Conservation (phyloP, 2,113 vertebrate species). For the Chaenocephalus aceratus region DNA sequence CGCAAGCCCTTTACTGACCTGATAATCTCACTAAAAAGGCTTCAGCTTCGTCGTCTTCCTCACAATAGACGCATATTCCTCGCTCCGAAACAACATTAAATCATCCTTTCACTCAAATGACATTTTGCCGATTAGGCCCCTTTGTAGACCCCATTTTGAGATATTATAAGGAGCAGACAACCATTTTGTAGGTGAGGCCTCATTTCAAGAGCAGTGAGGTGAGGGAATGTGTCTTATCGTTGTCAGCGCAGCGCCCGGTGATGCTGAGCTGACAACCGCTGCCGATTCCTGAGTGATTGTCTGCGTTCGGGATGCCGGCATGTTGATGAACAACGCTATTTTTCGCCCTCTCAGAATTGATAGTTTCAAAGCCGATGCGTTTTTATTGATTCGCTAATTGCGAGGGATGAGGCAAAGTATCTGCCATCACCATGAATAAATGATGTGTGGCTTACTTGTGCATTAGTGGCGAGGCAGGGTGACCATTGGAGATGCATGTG, state of each 20-base stretch:
- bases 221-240: constrained; percentile 49
- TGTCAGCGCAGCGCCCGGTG: constrained; percentile 47
- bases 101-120: constrained; percentile 5
- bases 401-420: constrained; percentile 69
- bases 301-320: constrained; percentile 61
- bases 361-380: constrained; percentile 74
- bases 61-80: constrained; percentile 38
- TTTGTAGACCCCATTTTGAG: constrained; percentile 1
- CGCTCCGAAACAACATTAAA: constrained; percentile 24
- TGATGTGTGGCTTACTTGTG: constrained; percentile 74
- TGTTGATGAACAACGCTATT: constrained; percentile 73
- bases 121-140: not conserved
- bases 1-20: constrained; percentile 61
- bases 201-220: constrained; percentile 57
- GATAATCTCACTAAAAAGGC: constrained; percentile 65
- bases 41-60: constrained; percentile 39
- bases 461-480: constrained; percentile 60
- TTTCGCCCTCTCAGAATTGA: constrained; percentile 64
- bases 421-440: constrained; percentile 78
- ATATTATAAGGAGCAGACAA: constrained; percentile 14
- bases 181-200: constrained; percentile 38
- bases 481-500: constrained; percentile 1
- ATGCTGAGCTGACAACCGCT: constrained; percentile 69
- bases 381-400: constrained; percentile 84
- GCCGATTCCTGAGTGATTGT: constrained; percentile 70